Base-by-base conservation (phyloP, 2,888 invertebrate species). In the Meteorus cinctellus region DNA sequence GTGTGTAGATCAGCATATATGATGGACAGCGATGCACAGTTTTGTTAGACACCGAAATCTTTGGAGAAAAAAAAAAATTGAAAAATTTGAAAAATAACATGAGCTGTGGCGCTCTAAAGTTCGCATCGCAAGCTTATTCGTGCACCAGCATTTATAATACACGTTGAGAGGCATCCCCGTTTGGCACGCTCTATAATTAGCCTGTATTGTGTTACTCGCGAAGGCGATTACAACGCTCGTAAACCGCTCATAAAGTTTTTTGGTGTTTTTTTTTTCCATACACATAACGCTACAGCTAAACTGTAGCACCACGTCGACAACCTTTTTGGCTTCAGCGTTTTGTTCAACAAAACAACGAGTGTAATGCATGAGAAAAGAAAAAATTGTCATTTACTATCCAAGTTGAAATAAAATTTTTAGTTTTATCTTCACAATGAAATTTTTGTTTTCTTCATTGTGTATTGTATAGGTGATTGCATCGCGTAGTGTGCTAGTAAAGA, bases 131-230 rank as follows among this genome's bases (percentile, higher is more conserved):
- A 84, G 82, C 51, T 72, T 78, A 75, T 70, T 48, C 65, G 72
- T 85, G 84, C 85, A 65, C 65, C n/a, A 29, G 83, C 82, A 82
- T 83, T 84, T 83, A 83, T 84, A 82, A 85, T 86, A 83, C 83
- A 78, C 81, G 82, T 80, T 82, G 80, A 76, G 80, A 84, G 59
- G 62, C 72, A 79, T 74, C 72, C 76, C 67, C 66, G 74, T 67
- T 60, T 45, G 62, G 29, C 82, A 82, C 82, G 81, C 82, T 86
- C 88, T 88, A 88, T 88, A 88, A 88, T 88, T 88, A 88, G 85
- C 84, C 83, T 80, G 86, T 85, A 87, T 88, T 88, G 87, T 87
- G 86, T 88, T 87, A 87, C 86, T 83, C 84, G 79, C 82, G 81
- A 65, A 81, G 84, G 81, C 83, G 85, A 87, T 86, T 87, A 85